Conservation (phyloP, 2,113 vertebrate genomes). For the Actinemys pallida region DNA sequence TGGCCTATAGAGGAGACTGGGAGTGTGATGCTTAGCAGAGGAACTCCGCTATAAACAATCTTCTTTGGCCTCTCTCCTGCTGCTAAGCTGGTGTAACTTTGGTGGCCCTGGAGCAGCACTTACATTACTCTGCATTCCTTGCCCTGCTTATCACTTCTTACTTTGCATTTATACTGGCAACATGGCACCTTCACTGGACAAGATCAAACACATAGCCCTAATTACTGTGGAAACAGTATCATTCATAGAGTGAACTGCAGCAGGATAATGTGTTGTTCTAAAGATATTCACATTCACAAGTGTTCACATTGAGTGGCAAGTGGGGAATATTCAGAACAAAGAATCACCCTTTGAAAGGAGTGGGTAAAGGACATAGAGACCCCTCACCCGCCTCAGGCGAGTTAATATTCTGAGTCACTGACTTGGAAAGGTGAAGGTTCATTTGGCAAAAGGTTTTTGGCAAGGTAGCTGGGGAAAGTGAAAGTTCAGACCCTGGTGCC, state of each 20-base stretch:
- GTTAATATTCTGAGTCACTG: background rate
- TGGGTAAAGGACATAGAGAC: background rate
- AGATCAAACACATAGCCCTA: background rate
- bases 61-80: background rate
- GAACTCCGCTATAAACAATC: background rate
- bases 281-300: background rate
- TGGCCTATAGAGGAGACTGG: background rate
- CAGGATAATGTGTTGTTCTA: background rate
- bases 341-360: background rate
- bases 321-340: fast-evolving
- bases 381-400: background rate
- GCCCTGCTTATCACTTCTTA: background rate
- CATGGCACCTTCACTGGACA: background rate
- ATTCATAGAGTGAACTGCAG: background rate
- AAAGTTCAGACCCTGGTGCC: background rate
- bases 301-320: background rate
- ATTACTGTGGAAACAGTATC: background rate
- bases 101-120: background rate
- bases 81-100: background rate
- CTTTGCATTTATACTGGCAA: background rate
- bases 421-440: background rate
- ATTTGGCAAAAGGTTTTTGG: background rate
- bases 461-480: background rate
- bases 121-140: background rate
- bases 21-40: background rate